A percentile compares a stretch with the other conserved stretches of the same genome.
Evolutionary conservation across 2,113 vertebrate species (phyloP).

Genomic region (Plecotus auritus): DNA sequence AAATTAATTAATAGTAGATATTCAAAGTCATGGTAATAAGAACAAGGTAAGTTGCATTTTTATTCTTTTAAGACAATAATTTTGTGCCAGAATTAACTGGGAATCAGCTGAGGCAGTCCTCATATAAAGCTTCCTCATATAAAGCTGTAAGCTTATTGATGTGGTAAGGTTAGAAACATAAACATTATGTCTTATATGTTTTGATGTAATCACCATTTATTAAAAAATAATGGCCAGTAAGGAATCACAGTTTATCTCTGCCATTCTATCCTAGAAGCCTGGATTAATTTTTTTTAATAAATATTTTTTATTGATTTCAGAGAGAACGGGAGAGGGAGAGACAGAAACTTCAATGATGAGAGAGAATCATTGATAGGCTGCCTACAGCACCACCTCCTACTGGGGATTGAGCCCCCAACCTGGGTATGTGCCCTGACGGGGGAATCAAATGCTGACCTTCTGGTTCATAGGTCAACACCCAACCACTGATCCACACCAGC

Average conservation of each 20-base stretch:
- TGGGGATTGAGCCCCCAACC: too few relatives aligned
- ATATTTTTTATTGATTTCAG: too few relatives aligned
- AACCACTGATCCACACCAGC: too few relatives aligned
- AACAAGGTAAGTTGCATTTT: not conserved
- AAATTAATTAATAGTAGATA: not conserved
- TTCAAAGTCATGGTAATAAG: not conserved
- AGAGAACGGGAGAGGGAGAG: too few relatives aligned
- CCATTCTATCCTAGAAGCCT: not conserved
- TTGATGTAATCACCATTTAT: not conserved
- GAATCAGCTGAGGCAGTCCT: not conserved
- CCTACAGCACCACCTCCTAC: too few relatives aligned
- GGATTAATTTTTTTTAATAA: not conserved
- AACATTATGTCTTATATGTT: not conserved
- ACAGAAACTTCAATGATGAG: too few relatives aligned
- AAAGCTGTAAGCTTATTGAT: not conserved
- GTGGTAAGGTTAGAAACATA: not conserved
- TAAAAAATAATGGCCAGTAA: not conserved
- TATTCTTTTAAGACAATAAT: not conserved
- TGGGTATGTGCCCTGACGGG: too few relatives aligned
- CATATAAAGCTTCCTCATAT: not conserved
- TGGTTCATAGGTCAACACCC: too few relatives aligned
- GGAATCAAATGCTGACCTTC: too few relatives aligned
- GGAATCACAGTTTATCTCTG: not conserved
- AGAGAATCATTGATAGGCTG: too few relatives aligned
- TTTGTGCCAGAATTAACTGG: not conserved